Evolutionary conservation across 2,113 vertebrate species (phyloP).

Genomic region (Piprites chloris): DNA sequence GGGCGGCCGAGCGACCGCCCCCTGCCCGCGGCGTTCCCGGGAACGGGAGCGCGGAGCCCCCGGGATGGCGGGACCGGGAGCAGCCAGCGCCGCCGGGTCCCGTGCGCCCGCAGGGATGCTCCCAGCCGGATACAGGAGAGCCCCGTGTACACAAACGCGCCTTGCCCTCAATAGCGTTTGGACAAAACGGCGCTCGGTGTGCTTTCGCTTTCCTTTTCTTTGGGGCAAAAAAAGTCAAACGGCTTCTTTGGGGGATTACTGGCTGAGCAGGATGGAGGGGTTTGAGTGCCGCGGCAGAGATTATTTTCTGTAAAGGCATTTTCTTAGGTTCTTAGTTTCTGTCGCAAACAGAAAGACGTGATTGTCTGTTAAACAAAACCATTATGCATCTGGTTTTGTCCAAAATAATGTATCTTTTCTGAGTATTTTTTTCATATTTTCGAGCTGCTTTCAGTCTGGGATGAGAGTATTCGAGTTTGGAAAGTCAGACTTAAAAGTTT

Average conservation of each 20-base stretch:
- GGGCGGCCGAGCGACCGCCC: neutral
- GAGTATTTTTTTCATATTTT: neutral
- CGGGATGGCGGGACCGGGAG: neutral
- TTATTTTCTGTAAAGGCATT: neutral
- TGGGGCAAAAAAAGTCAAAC: neutral
- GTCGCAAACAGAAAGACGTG: neutral
- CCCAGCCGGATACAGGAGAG: neutral
- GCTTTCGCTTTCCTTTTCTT: neutral
- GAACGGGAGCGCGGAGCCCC: neutral
- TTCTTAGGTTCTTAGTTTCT: neutral
- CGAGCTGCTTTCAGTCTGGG: neutral
- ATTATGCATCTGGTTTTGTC: neutral
- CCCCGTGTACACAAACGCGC: neutral
- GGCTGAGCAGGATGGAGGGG: neutral
- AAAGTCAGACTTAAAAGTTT: neutral
- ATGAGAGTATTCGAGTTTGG: neutral
- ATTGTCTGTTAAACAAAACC: neutral
- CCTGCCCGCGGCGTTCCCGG: neutral
- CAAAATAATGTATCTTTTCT: neutral
- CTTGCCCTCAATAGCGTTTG: accelerated
- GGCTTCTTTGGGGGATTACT: neutral
- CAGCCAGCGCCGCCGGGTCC: neutral
- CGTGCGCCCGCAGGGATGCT: neutral
- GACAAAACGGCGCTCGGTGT: neutral
- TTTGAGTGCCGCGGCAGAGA: neutral